Evolutionary conservation across 2,113 vertebrate genomes (phyloP), one percentile per base, ranked within the genome.

Genomic region (Tyto alba): DNA sequence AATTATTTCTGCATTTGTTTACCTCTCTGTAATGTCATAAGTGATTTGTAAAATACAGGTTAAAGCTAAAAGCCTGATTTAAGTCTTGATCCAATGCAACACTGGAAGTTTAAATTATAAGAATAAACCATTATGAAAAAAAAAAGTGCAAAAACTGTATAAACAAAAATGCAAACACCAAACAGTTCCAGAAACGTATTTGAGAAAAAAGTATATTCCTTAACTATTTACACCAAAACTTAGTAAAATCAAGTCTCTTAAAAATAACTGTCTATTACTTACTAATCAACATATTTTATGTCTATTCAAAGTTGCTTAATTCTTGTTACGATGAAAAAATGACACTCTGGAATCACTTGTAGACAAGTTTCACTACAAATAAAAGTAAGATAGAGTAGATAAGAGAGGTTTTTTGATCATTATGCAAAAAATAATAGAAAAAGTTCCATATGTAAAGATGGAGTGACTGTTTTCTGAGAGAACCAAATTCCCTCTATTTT

Each of bases 101-200:
- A 32, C 3, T 27, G 1, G 14, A 60, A 69, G 1, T 79, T 88
- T 56, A 56, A 69, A 47, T 50, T 43, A 10, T 34, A 69, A 34
- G 38, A 63, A 78, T 29, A 64, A 83, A 2, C 0, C 75, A 59
- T 12, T 1, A 25, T 30, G 6, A 12, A 36, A 34, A 52, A 41
- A 79, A 5, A 3, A 75, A 4, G 2, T 6, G 2, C 1, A 43
- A 7, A 57, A 26, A 27, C 12, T 18, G 40, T 26, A 15, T 6
- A 32, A 78, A 26, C 11, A 80, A 59, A 78, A 22, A 0, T 1
- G 1, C 14, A 50, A 69, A 22, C 30, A 29, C 4, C 13, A 71
- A 89, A 29, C 0, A 13, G 38, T 69, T 74, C 2, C 36, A 66
- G 16, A 47, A 77, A 30, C 0, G 0, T 14, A 8, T 38, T 30